Conservation (phyloP, 2,797 vertebrate species). For the Ceryle rudis region DNA sequence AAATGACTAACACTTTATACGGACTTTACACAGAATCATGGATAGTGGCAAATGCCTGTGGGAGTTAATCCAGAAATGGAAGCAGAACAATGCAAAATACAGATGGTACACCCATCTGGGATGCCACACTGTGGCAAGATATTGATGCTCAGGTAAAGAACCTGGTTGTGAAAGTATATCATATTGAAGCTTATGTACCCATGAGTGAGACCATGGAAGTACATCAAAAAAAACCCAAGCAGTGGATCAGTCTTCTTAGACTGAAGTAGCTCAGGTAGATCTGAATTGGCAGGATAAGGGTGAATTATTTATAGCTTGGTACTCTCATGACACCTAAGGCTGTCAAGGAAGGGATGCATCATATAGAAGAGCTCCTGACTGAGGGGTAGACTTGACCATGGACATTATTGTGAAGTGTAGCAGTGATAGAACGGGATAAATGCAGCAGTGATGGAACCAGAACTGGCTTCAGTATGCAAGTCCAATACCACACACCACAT, state of each 20-base stretch:
- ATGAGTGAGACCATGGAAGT: too few species aligned
- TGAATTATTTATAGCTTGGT: background rate
- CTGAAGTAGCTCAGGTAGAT: background rate
- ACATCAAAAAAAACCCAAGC: background rate
- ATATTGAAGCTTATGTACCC: background rate
- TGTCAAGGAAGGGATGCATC: background rate
- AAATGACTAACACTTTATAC: background rate
- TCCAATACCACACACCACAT: background rate
- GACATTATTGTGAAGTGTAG: background rate
- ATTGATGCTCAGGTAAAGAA: background rate
- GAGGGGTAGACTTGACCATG: background rate
- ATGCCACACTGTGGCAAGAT: background rate
- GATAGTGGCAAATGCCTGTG: background rate
- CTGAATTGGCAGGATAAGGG: background rate
- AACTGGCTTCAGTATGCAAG: background rate
- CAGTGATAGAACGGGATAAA: background rate
- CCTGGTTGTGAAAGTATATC: background rate
- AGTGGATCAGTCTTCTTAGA: background rate
- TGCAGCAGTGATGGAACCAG: background rate
- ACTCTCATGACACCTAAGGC: background rate
- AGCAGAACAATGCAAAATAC: background rate
- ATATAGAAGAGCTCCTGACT: background rate
- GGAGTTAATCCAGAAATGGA: background rate
- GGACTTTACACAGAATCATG: background rate
- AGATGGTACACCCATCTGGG: background rate